Evolutionary conservation across 2,888 invertebrate species (phyloP), one percentile per base, ranked within the genome.

Genomic region (Drosophila neonasuta): DNA sequence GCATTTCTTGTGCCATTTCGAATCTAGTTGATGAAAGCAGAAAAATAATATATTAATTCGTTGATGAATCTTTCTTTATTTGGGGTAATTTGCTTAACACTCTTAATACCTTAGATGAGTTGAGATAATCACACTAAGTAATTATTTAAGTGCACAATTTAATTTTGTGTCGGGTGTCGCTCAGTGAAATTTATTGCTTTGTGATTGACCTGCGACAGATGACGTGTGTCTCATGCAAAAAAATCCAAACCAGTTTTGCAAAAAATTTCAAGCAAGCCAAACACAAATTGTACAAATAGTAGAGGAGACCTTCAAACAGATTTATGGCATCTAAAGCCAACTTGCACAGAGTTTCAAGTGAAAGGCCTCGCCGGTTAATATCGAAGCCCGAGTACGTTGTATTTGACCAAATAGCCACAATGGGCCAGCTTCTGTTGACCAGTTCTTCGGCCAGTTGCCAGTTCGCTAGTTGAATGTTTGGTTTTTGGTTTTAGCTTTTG

Each of bases 281-380:
- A 34, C 9, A 54, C 55, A 49, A 8, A 60, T 52, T 13, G 39
- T 44, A 51, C 61, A 61, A 62, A 66, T 56, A 45, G 32, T 56
- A 42, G 32, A 46, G 10, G 13, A 64, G 85, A 66, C 80, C 80
- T 71, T 80, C 69, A 45, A 62, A 15, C 48, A 68, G 66, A 84
- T 84, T 81, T 70, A 79, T 81, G 60, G 67, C 75, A 59, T 30
- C 46, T 34, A 46, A 46, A 55, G 49, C 20, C 45, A 50, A 68
- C 57, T 71, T 42, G 57, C 41, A 48, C 32, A 61, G 39, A 52
- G 64, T 46, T 55, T 49, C 13, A 42, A 75, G 82, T 82, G 80
- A 81, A 85, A 77, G 80, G 85, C 65, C 29, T 45, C 11, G 24
- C 7, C 24, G 36, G 34, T 29, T 44, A 15, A 15, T 3, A 44